A percentile compares a stretch with the other conserved stretches of the same genome.
Conservation (phyloP, 2,888 invertebrate genomes). For the Gerris lacustris region DNA sequence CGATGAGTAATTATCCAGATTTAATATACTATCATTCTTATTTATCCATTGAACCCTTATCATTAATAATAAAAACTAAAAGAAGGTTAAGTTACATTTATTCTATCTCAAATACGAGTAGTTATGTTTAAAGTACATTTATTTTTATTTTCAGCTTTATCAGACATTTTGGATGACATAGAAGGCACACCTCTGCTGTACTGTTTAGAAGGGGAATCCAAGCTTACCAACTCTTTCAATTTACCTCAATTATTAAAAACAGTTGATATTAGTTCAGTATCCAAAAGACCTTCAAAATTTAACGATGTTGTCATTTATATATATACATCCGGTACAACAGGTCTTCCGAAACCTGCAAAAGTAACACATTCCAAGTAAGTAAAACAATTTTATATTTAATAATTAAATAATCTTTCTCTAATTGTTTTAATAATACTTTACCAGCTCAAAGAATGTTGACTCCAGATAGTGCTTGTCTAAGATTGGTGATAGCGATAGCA, state of each 20-base stretch:
- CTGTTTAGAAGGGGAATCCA: not conserved
- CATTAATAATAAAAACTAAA: no score
- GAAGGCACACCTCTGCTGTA: not conserved
- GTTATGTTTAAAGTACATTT: no score
- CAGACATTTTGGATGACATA: not conserved
- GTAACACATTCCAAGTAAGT: conserved; percentile 50
- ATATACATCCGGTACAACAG: conserved; percentile 60
- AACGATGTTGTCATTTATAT: conserved; percentile 48
- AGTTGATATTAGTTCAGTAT: not conserved
- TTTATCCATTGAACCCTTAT: no score
- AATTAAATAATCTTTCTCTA: not conserved
- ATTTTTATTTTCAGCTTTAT: conserved; percentile 41
- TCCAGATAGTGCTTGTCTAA: no score
- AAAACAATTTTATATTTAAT: not conserved
- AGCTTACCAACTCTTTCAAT: not conserved
- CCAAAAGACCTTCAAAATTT: conserved; percentile 28
- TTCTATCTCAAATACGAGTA: no score
- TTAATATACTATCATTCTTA: no score
- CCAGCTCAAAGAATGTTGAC: no score
- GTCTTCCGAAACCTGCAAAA: conserved; percentile 54
- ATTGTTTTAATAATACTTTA: no score
- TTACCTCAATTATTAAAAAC: not conserved
- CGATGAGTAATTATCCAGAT: no score
- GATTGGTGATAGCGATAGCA: no score
- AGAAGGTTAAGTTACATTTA: no score